Conservation (phyloP, 2,888 invertebrate species). For the Caenorhabditis auriculariae region DNA sequence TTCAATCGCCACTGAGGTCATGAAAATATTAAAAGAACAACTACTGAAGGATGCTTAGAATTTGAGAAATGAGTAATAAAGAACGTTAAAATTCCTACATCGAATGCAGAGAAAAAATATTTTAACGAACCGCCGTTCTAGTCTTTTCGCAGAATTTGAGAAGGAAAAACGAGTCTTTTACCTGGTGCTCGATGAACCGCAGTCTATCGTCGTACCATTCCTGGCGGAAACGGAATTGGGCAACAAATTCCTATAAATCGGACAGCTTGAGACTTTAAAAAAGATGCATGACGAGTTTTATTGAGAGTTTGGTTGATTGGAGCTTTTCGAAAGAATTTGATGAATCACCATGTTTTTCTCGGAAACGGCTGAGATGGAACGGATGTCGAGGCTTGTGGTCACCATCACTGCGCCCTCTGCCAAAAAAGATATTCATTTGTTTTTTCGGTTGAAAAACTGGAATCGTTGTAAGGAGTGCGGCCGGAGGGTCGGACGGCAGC, state of each 20-base stretch:
- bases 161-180: not conserved
- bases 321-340: not conserved
- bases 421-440: slow-evolving; percentile 4
- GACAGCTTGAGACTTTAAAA: not conserved
- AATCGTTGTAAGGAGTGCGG: slow-evolving; percentile 49
- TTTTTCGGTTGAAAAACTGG: slow-evolving; percentile 30
- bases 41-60: no score
- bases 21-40: no score
- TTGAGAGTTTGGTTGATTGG: no score
- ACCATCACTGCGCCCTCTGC: slow-evolving; percentile 56
- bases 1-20: no score
- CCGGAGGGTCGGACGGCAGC: slow-evolving; percentile 58
- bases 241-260: slow-evolving; percentile 58
- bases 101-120: no score
- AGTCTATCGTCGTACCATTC: slow-evolving; percentile 62
- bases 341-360: slow-evolving; percentile 57
- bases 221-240: slow-evolving; percentile 62
- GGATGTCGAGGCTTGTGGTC: slow-evolving; percentile 51
- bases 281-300: no score
- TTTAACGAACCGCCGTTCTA: no score
- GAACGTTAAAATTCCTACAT: no score
- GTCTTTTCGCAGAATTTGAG: no score
- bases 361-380: slow-evolving; percentile 59
- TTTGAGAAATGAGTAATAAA: no score
- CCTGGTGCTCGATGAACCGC: slow-evolving; percentile 48